These are phyloP conservation scores for Iguana delicatissima DNA, from an alignment of 2,797 vertebrate genomes.

Conservation along the genomic window DNA sequence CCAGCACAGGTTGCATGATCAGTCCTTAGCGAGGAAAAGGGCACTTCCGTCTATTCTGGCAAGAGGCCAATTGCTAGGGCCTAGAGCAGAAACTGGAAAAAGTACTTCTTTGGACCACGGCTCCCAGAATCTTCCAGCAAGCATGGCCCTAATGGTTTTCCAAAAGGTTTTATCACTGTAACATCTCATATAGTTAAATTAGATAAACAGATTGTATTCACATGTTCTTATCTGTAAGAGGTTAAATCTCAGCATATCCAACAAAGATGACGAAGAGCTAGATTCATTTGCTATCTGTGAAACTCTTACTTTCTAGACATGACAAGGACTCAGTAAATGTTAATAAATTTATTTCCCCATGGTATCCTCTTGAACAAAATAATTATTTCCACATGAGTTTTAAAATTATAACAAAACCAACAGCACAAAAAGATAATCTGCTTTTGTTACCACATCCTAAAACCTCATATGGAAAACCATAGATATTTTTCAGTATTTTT, in stretches of 20 bases:
- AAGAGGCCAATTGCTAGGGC: neutral
- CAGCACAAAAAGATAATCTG: conserved; percentile 38
- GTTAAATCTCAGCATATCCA: conserved; percentile 62
- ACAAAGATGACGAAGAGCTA: conserved; percentile 55
- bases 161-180: no score
- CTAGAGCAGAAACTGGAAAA: no score
- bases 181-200: no score
- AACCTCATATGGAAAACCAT: conserved; percentile 22
- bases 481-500: no score
- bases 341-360: conserved; percentile 14
- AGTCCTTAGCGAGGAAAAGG: neutral
- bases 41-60: neutral
- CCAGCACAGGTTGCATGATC: no score
- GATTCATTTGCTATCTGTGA: conserved; percentile 61
- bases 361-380: conserved; percentile 38
- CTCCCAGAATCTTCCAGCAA: no score
- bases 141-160: no score
- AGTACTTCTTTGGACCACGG: no score
- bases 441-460: conserved; percentile 51
- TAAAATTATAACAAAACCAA: conserved; percentile 42
- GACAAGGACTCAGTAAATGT: conserved; percentile 44
- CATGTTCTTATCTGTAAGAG: no score
- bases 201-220: no score
- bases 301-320: conserved; percentile 50
- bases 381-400: conserved; percentile 39